Conservation (phyloP, 2,888 invertebrate species). For the Microctonus brassicae region DNA sequence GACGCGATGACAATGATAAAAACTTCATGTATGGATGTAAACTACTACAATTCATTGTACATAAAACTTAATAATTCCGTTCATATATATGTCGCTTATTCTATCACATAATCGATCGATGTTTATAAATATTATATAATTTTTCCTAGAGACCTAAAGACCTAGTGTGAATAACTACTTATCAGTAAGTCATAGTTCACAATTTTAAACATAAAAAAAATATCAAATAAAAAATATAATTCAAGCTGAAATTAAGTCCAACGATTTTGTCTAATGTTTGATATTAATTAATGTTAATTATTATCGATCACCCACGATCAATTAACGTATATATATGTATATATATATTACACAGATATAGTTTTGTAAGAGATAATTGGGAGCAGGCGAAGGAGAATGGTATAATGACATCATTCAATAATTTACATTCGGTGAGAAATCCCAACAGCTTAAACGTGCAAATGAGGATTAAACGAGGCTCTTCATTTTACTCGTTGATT, state of each 20-base stretch:
- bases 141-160: conserved; percentile 47
- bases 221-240: too few relatives aligned
- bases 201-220: background rate
- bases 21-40: background rate
- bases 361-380: background rate
- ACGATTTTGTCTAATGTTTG: background rate
- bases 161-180: conserved; percentile 41
- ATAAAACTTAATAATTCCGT: background rate
- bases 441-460: conserved; percentile 5
- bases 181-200: background rate
- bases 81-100: conserved; percentile 42
- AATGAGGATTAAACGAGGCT: conserved; percentile 5
- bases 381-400: background rate
- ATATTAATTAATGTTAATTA: background rate
- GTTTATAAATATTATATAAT: conserved; percentile 58
- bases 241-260: background rate
- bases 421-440: background rate
- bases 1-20: conserved; percentile 8
- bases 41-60: background rate
- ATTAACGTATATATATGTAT: background rate
- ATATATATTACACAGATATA: too few relatives aligned
- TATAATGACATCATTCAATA: conserved; percentile 2
- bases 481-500: background rate
- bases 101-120: conserved; percentile 54
- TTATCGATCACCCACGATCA: background rate